Evolutionary conservation across 2,113 vertebrate species (phyloP), one percentile per base, ranked within the genome.

Genomic region (rabbit (Oryctolagus cuniculus)): DNA sequence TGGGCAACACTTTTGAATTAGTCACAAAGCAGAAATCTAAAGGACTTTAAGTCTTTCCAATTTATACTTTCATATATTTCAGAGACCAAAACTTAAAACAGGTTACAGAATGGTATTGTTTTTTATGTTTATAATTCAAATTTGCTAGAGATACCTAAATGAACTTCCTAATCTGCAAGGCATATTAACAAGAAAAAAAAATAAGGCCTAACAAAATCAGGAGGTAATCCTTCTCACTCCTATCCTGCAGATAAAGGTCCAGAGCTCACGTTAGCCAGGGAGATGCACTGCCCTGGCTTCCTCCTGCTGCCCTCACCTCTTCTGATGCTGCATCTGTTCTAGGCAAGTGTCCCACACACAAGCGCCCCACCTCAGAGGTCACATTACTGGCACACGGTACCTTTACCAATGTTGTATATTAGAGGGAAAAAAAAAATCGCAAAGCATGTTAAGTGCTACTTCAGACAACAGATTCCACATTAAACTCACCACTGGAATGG

Each of bases 71-170:
- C 70, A 73, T 70, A 83, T 53, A 96, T 36, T 55, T 96, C 55
- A 80, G 63, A 95, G 34, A 69, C 72, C 91, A 94, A 81, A 96
- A 95, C 15, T 81, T 64, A 66, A 34, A 58, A 64, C 49, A 87
- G 72, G 34, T 55, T 83, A 79, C 25, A 81, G 31, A 91, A 85
- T 16, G 11, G 24, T 34, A 69, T 29, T 85, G n/a, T 66, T 94
- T 89, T 83, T 91, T 80, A 93, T 67, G n/a, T 92, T 67, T 83
- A 53, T 83, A 70, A 17, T 87, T 87, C 75, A 80, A 91, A 84
- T 63, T 91, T 84, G 87, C 83, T 88, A 80, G 25, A 90, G 49
- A 95, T 83, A 74, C 5, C 10, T 61, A 74, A 4, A 89, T 64
- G 79, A 96, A 89, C 34, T 61, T 83, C 34, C 58, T 87, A n/a